phyloP scores from a whole-genome alignment of 1,140 invertebrate species.

The Nixonia krombeini region DNA sequence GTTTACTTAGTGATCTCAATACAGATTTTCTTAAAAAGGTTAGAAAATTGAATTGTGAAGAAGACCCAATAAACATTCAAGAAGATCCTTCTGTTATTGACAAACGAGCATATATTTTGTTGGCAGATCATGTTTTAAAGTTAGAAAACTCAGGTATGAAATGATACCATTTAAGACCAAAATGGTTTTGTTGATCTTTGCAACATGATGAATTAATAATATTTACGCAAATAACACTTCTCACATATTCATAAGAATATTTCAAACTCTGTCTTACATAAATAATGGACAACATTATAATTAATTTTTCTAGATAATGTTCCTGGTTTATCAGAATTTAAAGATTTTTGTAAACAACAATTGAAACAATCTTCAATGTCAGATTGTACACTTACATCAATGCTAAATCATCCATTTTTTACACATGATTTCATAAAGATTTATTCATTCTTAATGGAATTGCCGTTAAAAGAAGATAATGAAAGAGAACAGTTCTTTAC shows the following conservation, averaged over 20 bases:
- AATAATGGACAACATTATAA: too few species aligned
- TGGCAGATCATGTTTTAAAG: slow-evolving; percentile 82
- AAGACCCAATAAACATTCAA: slow-evolving; percentile 60
- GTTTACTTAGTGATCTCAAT: slow-evolving; percentile 78
- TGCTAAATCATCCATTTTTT: slow-evolving; percentile 82
- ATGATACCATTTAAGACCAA: too few species aligned
- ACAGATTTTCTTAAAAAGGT: slow-evolving; percentile 78
- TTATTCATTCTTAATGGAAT: slow-evolving; percentile 83
- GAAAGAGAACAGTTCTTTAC: slow-evolving; percentile 86
- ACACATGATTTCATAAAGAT: slow-evolving; percentile 87
- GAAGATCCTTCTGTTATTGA: slow-evolving; percentile 77
- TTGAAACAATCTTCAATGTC: slow-evolving; percentile 76
- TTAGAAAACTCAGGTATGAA: slow-evolving; percentile 73
- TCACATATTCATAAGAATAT: too few species aligned
- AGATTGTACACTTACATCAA: slow-evolving; percentile 75
- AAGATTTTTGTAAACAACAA: slow-evolving; percentile 76
- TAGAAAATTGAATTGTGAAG: slow-evolving; percentile 78
- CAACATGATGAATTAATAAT: too few species aligned
- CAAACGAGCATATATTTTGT: slow-evolving; percentile 84
- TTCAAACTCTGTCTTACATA: too few species aligned
- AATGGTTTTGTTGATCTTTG: too few species aligned
- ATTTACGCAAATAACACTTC: too few species aligned
- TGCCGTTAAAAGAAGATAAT: slow-evolving; percentile 81
- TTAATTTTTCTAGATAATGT: slow-evolving; percentile 74
- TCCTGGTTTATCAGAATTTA: slow-evolving; percentile 78